phyloP scores from a whole-genome alignment of 2,113 vertebrate species.

The Montifringilla adamsi region DNA sequence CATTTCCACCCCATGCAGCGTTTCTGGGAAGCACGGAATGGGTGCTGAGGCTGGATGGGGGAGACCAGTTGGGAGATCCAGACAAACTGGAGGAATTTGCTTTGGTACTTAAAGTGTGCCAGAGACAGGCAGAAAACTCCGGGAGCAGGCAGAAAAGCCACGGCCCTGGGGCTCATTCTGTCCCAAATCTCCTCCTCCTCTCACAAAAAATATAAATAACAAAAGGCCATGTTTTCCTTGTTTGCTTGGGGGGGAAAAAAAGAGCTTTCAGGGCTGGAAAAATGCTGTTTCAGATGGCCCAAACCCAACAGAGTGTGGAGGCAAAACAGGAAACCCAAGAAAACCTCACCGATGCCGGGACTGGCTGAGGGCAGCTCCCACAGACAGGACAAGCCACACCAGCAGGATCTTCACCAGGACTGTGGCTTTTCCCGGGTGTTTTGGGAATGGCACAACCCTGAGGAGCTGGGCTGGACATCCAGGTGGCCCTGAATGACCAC shows the following conservation, averaged over 20 bases:
- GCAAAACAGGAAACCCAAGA: neutral
- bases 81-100: neutral
- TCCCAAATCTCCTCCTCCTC: neutral
- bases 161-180: neutral
- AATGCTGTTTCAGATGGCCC: neutral
- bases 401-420: neutral
- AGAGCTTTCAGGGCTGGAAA: neutral
- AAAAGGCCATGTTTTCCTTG: neutral
- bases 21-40: neutral
- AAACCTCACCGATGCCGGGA: fast-evolving
- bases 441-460: fast-evolving
- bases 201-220: neutral
- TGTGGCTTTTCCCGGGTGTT: fast-evolving
- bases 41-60: neutral
- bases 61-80: neutral
- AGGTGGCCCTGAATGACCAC: neutral
- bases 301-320: neutral
- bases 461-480: neutral
- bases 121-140: neutral
- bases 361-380: neutral
- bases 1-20: fast-evolving
- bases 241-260: fast-evolving
- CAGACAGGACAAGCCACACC: neutral
- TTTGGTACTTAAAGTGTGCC: neutral
- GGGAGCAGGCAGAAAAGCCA: fast-evolving